Evolutionary conservation across 2,797 vertebrate genomes (phyloP).

Genomic region (Muscicapa striata): DNA sequence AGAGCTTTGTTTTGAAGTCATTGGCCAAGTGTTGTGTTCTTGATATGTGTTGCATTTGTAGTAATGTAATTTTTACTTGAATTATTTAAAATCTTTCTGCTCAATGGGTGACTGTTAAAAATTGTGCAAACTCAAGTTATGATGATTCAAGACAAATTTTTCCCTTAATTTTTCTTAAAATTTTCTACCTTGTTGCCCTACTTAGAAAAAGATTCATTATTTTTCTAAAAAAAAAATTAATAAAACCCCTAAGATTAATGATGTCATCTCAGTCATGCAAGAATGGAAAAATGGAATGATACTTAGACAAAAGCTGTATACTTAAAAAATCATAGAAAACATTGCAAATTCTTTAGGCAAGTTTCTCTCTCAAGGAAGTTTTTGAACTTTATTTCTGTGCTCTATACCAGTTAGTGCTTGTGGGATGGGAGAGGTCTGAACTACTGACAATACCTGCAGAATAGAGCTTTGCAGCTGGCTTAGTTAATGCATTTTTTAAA

Average conservation of each 20-base stretch:
- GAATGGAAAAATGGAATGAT: neutral
- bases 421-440: neutral
- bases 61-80: neutral
- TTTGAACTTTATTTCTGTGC: neutral
- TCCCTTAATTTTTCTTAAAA: neutral
- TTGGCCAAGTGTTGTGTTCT: neutral
- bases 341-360: neutral
- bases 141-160: neutral
- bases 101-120: neutral
- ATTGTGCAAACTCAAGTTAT: neutral
- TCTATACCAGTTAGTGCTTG: neutral
- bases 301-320: neutral
- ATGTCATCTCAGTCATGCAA: neutral
- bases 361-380: neutral
- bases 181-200: neutral
- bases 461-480: neutral
- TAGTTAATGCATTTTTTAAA: neutral
- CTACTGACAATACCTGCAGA: neutral
- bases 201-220: neutral
- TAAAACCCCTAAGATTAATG: neutral
- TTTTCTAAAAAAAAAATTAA: neutral
- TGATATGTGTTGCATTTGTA: neutral
- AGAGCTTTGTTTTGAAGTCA: neutral
- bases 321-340: neutral
- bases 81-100: neutral